Conservation (phyloP, 2,888 invertebrate genomes). For the Drosophila yooni region DNA sequence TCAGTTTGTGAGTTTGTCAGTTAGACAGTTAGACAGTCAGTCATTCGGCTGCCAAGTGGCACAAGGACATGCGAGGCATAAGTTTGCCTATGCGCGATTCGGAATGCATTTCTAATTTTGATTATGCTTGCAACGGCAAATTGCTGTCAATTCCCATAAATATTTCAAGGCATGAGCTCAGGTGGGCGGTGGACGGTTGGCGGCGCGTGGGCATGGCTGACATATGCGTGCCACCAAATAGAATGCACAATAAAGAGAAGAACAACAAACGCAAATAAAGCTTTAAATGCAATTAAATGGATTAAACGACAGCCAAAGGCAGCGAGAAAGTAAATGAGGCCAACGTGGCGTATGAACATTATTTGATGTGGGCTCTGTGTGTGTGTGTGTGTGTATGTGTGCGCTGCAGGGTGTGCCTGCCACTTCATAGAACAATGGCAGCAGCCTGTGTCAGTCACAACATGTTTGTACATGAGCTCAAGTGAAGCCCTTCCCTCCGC, state of each 20-base stretch:
- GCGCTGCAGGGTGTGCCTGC: slow-evolving; percentile 29
- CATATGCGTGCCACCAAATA: slow-evolving; percentile 39
- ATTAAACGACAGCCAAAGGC: slow-evolving; percentile 54
- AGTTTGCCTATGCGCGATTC: slow-evolving; percentile 56
- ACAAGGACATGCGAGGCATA: slow-evolving; percentile 64
- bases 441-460: slow-evolving; percentile 60
- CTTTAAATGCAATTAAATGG: slow-evolving; percentile 69
- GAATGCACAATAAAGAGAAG: slow-evolving; percentile 18
- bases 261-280: slow-evolving; percentile 8
- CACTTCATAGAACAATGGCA: slow-evolving; percentile 57
- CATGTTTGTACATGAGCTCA: slow-evolving; percentile 39
- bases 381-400: slow-evolving; percentile 14
- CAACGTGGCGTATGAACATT: slow-evolving; percentile 48
- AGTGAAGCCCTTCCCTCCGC: slow-evolving; percentile 1
- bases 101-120: slow-evolving; percentile 73
- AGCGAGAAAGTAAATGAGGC: slow-evolving; percentile 34
- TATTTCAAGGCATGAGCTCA: slow-evolving; percentile 37
- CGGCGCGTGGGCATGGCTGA: slow-evolving; percentile 1
- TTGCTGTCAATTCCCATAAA: slow-evolving; percentile 49
- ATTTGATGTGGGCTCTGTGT: background rate
- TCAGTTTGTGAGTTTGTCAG: slow-evolving; percentile 28
- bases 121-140: slow-evolving; percentile 64
- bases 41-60: slow-evolving; percentile 57
- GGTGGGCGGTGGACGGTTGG: background rate
- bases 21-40: slow-evolving; percentile 19